These are phyloP conservation scores for Pristionchus maxplancki DNA, from an alignment of 2,888 invertebrate species.

Conservation along the genomic window DNA sequence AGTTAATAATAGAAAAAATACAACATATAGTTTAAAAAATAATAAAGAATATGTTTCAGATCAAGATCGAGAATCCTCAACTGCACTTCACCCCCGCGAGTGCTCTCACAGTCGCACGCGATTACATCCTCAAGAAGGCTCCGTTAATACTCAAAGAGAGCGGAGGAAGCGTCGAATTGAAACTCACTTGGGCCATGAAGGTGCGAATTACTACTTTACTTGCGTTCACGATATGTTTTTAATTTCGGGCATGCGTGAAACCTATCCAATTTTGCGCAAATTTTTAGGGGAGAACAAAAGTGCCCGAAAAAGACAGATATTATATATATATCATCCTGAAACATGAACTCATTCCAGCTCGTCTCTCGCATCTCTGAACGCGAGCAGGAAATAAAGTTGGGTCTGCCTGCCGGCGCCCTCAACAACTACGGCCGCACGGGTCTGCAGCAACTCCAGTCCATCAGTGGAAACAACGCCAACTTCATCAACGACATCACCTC, in stretches of 20 bases:
- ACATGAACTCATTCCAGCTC: conserved; percentile 53
- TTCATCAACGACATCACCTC: conserved; percentile 66
- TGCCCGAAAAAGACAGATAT: too few species aligned
- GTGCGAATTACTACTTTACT: too few species aligned
- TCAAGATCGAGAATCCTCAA: conserved; percentile 62
- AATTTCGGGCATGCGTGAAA: neutral
- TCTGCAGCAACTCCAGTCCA: conserved; percentile 9
- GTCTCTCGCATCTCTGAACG: conserved; percentile 70
- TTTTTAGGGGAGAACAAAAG: too few species aligned
- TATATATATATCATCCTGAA: neutral
- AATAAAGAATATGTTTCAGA: neutral
- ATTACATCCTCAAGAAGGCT: conserved; percentile 76
- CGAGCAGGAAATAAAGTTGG: conserved; percentile 66
- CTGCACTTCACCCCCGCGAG: conserved; percentile 68
- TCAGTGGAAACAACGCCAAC: conserved; percentile 57
- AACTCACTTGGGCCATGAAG: conserved; percentile 79
- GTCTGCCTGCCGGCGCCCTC: conserved; percentile 65
- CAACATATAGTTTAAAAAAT: neutral
- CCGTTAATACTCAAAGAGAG: conserved; percentile 78
- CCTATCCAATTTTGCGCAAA: neutral
- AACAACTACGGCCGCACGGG: conserved; percentile 59
- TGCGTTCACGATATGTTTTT: too few species aligned
- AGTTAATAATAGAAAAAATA: neutral
- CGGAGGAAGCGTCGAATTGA: conserved; percentile 79
- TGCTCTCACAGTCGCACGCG: conserved; percentile 77